Percentiles rank a stretch among this genome's conserved stretches.
phyloP scores from a whole-genome alignment of 2,113 vertebrate genomes.

The Sapajus apella region DNA sequence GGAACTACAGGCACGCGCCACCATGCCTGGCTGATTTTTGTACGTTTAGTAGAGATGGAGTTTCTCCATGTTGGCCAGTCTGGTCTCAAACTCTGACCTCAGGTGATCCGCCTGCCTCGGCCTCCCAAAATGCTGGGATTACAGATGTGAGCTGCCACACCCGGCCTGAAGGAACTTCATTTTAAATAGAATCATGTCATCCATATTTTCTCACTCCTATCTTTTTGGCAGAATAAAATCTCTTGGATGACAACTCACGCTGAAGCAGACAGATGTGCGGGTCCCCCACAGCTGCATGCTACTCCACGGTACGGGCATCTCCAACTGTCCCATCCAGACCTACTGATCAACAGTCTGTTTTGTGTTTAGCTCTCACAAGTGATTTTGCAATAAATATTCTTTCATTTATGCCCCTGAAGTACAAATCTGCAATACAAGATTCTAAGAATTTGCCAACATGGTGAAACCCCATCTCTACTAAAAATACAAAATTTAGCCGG shows the following conservation, averaged over 20 bases:
- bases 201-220: too few species aligned
- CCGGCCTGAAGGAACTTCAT: not conserved
- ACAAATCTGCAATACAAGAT: not conserved
- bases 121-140: too few species aligned
- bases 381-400: not conserved
- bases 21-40: too few species aligned
- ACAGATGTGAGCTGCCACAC: too few species aligned
- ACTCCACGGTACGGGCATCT: accelerated
- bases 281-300: accelerated
- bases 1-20: too few species aligned
- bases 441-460: not conserved
- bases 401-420: not conserved
- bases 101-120: too few species aligned
- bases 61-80: too few species aligned
- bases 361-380: not conserved
- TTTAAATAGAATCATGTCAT: not conserved
- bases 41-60: too few species aligned
- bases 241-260: not conserved
- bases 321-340: not conserved
- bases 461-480: too few species aligned
- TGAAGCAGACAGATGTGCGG: not conserved
- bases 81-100: too few species aligned
- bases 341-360: not conserved
- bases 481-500: too few species aligned
- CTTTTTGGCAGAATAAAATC: not conserved